phyloP scores from a whole-genome alignment of 2,113 vertebrate species.

The Neotoma lepida region DNA sequence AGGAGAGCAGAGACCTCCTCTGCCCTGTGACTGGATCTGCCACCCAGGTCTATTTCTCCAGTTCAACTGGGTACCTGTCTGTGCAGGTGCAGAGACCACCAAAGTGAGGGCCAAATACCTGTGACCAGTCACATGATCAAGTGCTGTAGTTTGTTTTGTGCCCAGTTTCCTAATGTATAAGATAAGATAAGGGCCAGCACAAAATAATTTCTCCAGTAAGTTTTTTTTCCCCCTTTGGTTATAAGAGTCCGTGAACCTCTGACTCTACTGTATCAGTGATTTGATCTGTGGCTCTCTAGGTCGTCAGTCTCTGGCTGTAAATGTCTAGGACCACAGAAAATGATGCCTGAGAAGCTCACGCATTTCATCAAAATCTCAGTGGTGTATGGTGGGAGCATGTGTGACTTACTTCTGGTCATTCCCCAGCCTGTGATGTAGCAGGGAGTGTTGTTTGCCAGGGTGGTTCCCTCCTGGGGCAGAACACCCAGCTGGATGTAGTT shows the following conservation, averaged over 20 bases:
- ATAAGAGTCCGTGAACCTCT: neutral
- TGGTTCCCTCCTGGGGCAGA: slow-evolving; percentile 85
- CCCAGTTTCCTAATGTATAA: neutral
- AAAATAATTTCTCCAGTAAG: neutral
- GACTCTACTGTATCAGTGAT: neutral
- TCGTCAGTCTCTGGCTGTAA: neutral
- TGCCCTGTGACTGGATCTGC: neutral
- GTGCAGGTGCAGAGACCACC: neutral
- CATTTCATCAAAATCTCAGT: neutral
- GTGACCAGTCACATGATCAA: neutral
- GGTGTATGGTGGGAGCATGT: neutral
- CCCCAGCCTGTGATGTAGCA: slow-evolving; percentile 96
- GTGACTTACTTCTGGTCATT: slow-evolving; percentile 89
- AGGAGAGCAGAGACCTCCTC: neutral
- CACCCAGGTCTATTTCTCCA: neutral
- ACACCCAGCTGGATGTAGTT: slow-evolving; percentile 86
- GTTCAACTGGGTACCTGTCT: neutral
- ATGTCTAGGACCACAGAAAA: neutral
- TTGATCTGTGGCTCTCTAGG: neutral
- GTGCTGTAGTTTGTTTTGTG: neutral
- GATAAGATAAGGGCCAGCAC: slow-evolving; percentile 27
- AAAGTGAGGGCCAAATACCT: neutral
- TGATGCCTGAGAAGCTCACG: neutral
- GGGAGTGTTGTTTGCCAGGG: slow-evolving; percentile 88
- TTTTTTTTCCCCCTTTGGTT: neutral